Base-by-base conservation (phyloP, 2,888 invertebrate genomes). In the Mythimna ferrago region DNA sequence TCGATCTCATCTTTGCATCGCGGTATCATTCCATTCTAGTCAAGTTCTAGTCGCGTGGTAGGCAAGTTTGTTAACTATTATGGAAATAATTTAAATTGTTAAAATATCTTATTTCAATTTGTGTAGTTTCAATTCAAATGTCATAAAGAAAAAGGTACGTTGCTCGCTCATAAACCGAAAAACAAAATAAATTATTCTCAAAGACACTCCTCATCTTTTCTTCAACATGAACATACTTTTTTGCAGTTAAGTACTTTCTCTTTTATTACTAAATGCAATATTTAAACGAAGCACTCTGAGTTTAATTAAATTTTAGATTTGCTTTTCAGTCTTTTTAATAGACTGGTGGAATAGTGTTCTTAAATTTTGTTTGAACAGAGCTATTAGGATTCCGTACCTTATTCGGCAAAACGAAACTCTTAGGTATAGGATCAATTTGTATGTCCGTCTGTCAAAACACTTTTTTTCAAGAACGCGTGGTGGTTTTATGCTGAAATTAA, bases 211-310 rank as follows among this genome's bases (percentile, higher is more conserved):
- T 38, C 48, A 51, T 48, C 32, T 38, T 48, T 58, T 73, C 54
- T 51, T 64, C 10, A 38, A 51, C 38, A 61, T 2, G 26, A 76
- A 68, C 38, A 72, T 61, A 63, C 65, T 41, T 66, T 68, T 78
- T 62, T 32, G 67, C 61, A 54, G 53, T 54, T 76, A 75, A 69
- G 58, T 54, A 69, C 38, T 66, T 72, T 76, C n/a, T 48, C 38
- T 74, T 63, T 48, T 53, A 44, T 66, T 66, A 53, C 38, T 57
- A 64, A 67, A 57, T 81, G 41, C 71, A 71, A 75, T 76, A 65
- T 71, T 81, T 53, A 57, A 57, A 67, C 44, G 21, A 58, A 81
- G 56, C 66, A 66, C 41, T 68, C 48, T 19, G 48, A 2, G 6
- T 35, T 66, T 44, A 32, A 63, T 76, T 14, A 35, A 2, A 32